Evolutionary conservation across 2,888 invertebrate species (phyloP).

Genomic region (Chrysolina haemoptera): DNA sequence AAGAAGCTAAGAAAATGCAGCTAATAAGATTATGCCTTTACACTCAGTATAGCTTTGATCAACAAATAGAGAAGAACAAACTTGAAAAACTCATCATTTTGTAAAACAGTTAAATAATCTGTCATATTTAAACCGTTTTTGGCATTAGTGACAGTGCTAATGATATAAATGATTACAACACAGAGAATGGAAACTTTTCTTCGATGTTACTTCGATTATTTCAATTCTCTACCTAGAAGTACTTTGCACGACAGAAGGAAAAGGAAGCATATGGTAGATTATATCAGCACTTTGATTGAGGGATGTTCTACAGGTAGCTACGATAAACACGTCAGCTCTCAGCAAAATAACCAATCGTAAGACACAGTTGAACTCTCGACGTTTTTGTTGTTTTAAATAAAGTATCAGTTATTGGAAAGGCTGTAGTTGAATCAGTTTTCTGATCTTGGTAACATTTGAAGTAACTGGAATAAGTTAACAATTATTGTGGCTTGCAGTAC

Average conservation of each 20-base stretch:
- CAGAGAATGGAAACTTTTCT: slow-evolving; percentile 82
- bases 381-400: too few relatives aligned
- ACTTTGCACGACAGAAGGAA: slow-evolving; percentile 81
- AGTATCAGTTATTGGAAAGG: too few relatives aligned
- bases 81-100: not conserved
- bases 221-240: slow-evolving; percentile 80
- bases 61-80: too few relatives aligned
- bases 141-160: not conserved
- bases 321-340: too few relatives aligned
- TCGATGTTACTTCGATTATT: slow-evolving; percentile 85
- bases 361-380: too few relatives aligned
- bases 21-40: not conserved
- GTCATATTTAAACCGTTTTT: not conserved
- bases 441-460: too few relatives aligned
- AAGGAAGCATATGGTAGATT: slow-evolving; percentile 81
- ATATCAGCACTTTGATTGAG: slow-evolving; percentile 84
- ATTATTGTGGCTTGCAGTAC: too few relatives aligned
- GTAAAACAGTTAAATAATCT: not conserved
- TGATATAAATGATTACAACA: slow-evolving; percentile 13
- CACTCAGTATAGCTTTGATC: too few relatives aligned
- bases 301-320: slow-evolving; percentile 73
- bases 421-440: too few relatives aligned
- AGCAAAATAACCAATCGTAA: too few relatives aligned
- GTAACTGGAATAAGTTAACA: too few relatives aligned
- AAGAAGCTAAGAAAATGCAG: slow-evolving; percentile 1